Percentiles rank a stretch among this genome's conserved stretches.
phyloP scores from a whole-genome alignment of 1,140 invertebrate genomes.

The Caenorhabditis briggsae region DNA sequence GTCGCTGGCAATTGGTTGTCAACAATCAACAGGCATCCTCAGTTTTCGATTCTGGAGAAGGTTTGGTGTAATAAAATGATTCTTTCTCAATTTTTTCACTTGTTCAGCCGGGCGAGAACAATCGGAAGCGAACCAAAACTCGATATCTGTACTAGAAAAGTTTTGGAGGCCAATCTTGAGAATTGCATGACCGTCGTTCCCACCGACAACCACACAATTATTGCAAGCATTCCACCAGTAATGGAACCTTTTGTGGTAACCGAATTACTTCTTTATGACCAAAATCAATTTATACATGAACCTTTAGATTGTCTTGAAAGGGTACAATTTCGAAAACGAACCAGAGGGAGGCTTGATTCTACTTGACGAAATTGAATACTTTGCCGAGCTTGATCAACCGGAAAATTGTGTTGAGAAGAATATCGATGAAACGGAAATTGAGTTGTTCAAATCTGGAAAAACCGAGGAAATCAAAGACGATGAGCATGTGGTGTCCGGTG shows the following conservation, averaged over 20 bases:
- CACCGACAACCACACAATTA: conserved; percentile 63
- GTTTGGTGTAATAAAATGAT: conserved; percentile 37
- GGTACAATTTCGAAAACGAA: conserved; percentile 67
- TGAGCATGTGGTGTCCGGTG: conserved; percentile 49
- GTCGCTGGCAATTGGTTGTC: conserved; percentile 66
- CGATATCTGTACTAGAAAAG: conserved; percentile 65
- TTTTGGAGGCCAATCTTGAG: conserved; percentile 54
- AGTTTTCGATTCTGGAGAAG: conserved; percentile 68
- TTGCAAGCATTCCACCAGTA: conserved; percentile 65
- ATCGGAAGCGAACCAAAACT: conserved; percentile 62
- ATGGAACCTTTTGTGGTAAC: conserved; percentile 66
- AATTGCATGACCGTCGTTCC: conserved; percentile 65
- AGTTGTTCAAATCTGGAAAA: conserved; percentile 32
- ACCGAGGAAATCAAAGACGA: not conserved
- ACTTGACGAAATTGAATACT: conserved; percentile 65
- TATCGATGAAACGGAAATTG: conserved; percentile 39
- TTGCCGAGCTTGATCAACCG: conserved; percentile 61
- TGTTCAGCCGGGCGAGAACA: conserved; percentile 55
- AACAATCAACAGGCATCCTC: conserved; percentile 63
- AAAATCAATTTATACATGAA: not conserved
- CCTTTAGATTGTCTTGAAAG: conserved; percentile 66
- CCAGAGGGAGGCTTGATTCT: conserved; percentile 68
- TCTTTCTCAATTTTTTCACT: not conserved
- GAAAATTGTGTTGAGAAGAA: conserved; percentile 64
- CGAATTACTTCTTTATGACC: not conserved